A percentile compares a stretch with the other conserved stretches of the same genome.
phyloP scores from a whole-genome alignment of 2,113 vertebrate species.

The Seriola dumerili region DNA sequence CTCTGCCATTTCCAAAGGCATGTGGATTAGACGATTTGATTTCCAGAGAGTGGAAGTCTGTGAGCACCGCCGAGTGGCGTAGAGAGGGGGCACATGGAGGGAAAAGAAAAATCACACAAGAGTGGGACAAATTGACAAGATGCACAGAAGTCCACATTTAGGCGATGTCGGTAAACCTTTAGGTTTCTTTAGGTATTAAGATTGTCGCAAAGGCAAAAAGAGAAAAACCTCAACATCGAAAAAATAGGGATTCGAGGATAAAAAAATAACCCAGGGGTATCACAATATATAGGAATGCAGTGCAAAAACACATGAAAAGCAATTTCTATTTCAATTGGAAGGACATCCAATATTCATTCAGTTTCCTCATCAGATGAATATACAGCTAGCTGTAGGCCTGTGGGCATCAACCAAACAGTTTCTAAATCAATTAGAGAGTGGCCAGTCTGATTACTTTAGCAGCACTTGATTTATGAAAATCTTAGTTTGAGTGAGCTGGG shows the following conservation, averaged over 20 bases:
- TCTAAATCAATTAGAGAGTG: constrained; percentile 29
- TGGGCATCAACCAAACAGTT: constrained; percentile 11
- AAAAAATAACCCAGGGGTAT: not conserved
- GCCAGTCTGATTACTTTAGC: constrained; percentile 13
- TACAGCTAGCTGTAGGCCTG: not conserved
- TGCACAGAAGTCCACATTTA: not conserved
- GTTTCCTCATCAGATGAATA: constrained; percentile 1
- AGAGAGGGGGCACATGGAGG: constrained; percentile 72
- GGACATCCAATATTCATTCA: constrained; percentile 26
- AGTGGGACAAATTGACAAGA: constrained; percentile 25
- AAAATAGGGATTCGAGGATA: not conserved
- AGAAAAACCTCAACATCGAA: not conserved
- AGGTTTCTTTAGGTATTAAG: not conserved
- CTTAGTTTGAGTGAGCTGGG: constrained; percentile 5
- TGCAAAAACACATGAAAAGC: not conserved
- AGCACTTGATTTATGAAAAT: constrained; percentile 48
- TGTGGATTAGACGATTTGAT: constrained; percentile 52
- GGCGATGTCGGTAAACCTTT: not conserved
- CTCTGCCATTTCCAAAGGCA: constrained; percentile 45
- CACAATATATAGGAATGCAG: not conserved
- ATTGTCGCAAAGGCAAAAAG: not conserved
- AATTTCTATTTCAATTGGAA: not conserved
- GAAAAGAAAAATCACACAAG: not conserved
- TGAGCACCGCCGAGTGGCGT: constrained; percentile 86
- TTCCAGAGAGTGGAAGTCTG: constrained; percentile 73